Conservation (phyloP, 2,113 vertebrate genomes). For the human (Homo sapiens) region DNA sequence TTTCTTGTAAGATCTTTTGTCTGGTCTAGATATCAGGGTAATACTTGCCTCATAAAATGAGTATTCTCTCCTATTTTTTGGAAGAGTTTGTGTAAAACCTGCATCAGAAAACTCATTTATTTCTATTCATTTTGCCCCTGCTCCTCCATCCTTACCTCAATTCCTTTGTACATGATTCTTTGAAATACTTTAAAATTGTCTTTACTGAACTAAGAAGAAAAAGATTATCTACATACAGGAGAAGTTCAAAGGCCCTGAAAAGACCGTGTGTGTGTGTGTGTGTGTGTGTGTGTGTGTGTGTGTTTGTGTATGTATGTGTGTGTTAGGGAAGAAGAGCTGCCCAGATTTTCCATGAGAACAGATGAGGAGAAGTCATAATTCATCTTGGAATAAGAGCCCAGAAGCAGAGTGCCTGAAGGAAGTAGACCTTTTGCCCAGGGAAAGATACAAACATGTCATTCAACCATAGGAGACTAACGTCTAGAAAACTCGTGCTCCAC, state of each 20-base stretch:
- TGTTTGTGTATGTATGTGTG: too few relatives aligned
- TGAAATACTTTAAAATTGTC: not conserved
- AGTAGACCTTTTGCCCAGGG: not conserved
- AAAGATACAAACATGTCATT: not conserved
- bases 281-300: not conserved
- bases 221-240: not conserved
- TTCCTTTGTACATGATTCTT: not conserved
- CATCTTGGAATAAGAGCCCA: not conserved
- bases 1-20: not conserved
- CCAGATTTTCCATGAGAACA: not conserved
- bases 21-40: not conserved
- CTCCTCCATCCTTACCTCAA: not conserved
- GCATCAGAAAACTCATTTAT: not conserved
- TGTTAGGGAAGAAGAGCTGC: not conserved
- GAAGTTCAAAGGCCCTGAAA: not conserved
- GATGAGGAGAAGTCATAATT: not conserved
- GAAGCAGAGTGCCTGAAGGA: not conserved
- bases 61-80: not conserved
- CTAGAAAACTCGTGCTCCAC: not conserved
- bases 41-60: not conserved
- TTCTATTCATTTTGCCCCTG: not conserved
- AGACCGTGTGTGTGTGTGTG: not conserved
- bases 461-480: not conserved
- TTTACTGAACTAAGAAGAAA: constrained; percentile 19
- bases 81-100: not conserved